Base-by-base conservation (phyloP, 2,888 invertebrate species). In the Doris montereyensis region DNA sequence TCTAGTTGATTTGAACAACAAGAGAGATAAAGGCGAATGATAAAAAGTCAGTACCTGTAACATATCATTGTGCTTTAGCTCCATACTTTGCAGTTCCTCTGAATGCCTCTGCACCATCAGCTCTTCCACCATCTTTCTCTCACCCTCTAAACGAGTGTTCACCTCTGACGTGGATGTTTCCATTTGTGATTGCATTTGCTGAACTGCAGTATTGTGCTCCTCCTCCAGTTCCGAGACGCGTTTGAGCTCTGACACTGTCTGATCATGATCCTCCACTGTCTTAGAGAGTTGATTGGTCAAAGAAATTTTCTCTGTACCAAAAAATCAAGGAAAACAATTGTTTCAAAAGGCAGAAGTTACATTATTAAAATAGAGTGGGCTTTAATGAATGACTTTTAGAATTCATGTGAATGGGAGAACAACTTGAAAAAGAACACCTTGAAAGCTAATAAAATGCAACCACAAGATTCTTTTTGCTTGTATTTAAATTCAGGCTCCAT, bases 11-110 rank as follows among this genome's bases (percentile, higher is more conserved):
- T n/a, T n/a, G n/a, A n/a, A n/a, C n/a, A n/a, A n/a, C n/a, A n/a
- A n/a, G n/a, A n/a, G n/a, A n/a, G n/a, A n/a, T n/a, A n/a, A n/a
- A n/a, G n/a, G n/a, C n/a, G n/a, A n/a, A n/a, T n/a, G n/a, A n/a
- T n/a, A n/a, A n/a, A n/a, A n/a, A n/a, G n/a, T n/a, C n/a, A n/a
- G n/a, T 41, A 41, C 52, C 17, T 41, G 52, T 17, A 41, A 41
- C 5, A 41, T 17, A 10, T 41, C 52, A 41, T 41, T 77, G 95
- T 95, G 92, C 95, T 95, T 88, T 94, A 95, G 86, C 95, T 91
- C 89, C 94, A 94, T 78, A 94, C 92, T 85, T 30, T 87, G 85
- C 4, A 87, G 77, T 79, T 87, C 83, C 1, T 84, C 81, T 1
- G 82, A 80, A 77, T 87, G 85, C 34, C 82, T 83, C 34, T 86